Percentiles rank a stretch among this genome's conserved stretches.
Evolutionary conservation across 2,113 vertebrate species (phyloP).

Genomic region (Hippocampus guttulatus): DNA sequence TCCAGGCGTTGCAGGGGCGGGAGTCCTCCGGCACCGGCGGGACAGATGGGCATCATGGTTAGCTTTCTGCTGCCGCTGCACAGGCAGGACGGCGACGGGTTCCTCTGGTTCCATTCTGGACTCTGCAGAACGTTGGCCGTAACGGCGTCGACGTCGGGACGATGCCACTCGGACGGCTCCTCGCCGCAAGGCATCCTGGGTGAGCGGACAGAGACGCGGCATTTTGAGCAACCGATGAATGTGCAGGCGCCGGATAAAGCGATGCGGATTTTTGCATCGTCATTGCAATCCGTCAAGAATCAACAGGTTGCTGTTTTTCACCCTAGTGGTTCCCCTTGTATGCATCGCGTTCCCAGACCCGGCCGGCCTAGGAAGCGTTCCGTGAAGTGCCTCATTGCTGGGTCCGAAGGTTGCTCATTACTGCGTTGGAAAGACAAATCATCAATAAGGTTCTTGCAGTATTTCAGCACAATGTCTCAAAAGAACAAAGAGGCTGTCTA

Average conservation of each 20-base stretch:
- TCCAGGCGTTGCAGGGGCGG: conserved; percentile 81
- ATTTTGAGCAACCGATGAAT: not conserved
- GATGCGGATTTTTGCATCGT: not conserved
- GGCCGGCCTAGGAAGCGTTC: conserved; percentile 80
- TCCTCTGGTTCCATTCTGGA: conserved; percentile 74
- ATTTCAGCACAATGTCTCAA: not conserved
- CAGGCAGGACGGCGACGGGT: conserved; percentile 87
- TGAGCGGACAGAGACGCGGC: conserved; percentile 13
- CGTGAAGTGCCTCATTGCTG: conserved; percentile 72
- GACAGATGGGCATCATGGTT: conserved; percentile 91
- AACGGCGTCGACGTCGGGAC: conserved; percentile 70
- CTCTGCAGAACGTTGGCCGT: conserved; percentile 75
- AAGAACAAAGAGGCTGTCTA: not conserved
- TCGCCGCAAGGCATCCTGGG: conserved; percentile 73
- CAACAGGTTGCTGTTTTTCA: conserved; percentile 64
- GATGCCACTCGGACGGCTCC: conserved; percentile 74
- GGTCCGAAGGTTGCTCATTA: conserved; percentile 81
- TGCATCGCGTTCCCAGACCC: conserved; percentile 90
- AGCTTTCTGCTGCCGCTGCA: conserved; percentile 85
- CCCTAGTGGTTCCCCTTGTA: conserved; percentile 78
- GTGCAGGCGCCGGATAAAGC: not conserved
- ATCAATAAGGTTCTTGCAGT: not conserved
- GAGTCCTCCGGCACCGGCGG: conserved; percentile 82
- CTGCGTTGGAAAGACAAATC: conserved; percentile 59
- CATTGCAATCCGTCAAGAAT: not conserved